phyloP scores from a whole-genome alignment of 2,113 vertebrate species.

The Nothobranchius kuhntae region DNA sequence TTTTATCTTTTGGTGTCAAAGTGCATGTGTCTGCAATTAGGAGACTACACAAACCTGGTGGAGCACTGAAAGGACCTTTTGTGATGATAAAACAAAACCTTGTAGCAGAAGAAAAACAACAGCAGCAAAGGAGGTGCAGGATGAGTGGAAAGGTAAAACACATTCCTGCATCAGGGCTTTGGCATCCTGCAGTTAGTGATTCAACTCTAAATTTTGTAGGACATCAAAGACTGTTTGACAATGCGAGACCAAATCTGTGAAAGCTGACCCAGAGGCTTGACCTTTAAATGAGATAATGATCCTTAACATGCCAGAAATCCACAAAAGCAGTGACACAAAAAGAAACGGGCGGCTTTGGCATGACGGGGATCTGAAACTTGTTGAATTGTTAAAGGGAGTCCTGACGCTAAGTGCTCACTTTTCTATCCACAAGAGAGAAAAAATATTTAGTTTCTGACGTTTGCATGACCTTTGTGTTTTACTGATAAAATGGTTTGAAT shows the following conservation, averaged over 20 bases:
- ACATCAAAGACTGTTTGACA: neutral
- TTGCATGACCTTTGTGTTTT: neutral
- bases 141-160: neutral
- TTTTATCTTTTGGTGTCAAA: neutral
- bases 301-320: neutral
- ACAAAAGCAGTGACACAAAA: neutral
- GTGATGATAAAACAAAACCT: neutral
- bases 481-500: neutral
- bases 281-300: neutral
- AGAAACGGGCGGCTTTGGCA: no score
- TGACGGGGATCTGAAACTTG: neutral
- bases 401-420: neutral
- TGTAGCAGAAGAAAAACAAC: neutral
- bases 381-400: neutral
- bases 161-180: neutral
- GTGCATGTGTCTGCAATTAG: neutral
- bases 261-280: conserved; percentile 1
- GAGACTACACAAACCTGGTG: neutral
- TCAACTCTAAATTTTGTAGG: neutral
- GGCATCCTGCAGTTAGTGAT: neutral
- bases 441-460: neutral
- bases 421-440: neutral
- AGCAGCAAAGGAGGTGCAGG: neutral
- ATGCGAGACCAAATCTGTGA: neutral
- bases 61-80: neutral